These are phyloP conservation scores for Adelphocoris suturalis DNA, from an alignment of 2,888 invertebrate species.

Conservation along the genomic window DNA sequence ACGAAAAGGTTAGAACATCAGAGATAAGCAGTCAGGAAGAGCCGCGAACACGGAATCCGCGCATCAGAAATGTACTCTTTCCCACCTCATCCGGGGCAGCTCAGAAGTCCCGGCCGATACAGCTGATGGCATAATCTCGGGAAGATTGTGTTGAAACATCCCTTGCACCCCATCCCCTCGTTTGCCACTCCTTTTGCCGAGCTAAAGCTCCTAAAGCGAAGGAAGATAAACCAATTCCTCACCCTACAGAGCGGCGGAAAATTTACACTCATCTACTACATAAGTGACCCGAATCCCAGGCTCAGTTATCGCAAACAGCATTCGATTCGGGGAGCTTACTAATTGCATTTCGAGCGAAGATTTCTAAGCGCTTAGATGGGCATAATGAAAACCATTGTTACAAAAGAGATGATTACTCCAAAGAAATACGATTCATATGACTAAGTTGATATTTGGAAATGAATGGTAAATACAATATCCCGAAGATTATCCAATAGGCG, in stretches of 20 bases:
- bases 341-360: no score
- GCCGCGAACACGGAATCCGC: conserved; percentile 59
- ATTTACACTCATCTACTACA: background rate
- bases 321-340: background rate
- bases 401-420: no score
- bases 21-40: conserved; percentile 42
- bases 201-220: background rate
- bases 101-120: conserved; percentile 36
- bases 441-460: no score
- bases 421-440: no score
- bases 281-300: background rate
- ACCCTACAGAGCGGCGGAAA: background rate
- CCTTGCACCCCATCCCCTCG: background rate
- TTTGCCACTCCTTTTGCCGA: background rate
- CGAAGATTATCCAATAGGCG: no score
- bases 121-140: conserved; percentile 16
- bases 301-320: background rate
- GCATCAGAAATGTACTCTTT: conserved; percentile 56
- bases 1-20: conserved; percentile 45
- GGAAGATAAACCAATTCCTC: background rate
- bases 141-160: conserved; percentile 17
- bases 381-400: no score
- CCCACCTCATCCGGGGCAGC: conserved; percentile 33
- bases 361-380: no score
- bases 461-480: no score